These are phyloP conservation scores for human DNA, from an alignment of 2,113 vertebrate genomes.

Conservation along the genomic window DNA sequence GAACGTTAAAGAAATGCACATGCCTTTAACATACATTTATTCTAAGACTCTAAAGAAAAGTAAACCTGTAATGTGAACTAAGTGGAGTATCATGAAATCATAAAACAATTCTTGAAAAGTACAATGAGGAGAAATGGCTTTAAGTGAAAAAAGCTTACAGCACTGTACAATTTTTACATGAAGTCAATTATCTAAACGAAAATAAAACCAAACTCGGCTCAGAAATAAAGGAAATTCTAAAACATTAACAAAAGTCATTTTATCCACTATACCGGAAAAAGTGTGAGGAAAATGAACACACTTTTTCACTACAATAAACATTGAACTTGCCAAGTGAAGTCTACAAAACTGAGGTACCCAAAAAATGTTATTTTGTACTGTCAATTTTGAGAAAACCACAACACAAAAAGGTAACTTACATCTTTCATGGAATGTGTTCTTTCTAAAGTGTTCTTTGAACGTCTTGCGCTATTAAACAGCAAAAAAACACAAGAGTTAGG, in stretches of 20 bases:
- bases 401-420: conserved; percentile 60
- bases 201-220: neutral
- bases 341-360: neutral
- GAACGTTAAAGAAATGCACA: neutral
- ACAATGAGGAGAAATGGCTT: neutral
- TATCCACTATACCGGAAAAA: neutral
- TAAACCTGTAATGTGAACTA: neutral
- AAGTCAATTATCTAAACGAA: neutral
- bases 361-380: neutral
- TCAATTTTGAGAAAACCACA: neutral
- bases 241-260: neutral
- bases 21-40: neutral
- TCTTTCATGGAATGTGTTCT: neutral
- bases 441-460: conserved; percentile 16
- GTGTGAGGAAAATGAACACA: neutral
- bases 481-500: neutral
- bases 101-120: neutral
- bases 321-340: neutral
- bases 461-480: conserved; percentile 12
- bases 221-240: neutral
- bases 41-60: neutral
- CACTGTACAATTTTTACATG: neutral
- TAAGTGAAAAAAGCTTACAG: neutral
- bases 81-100: neutral
- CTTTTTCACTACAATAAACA: neutral